Evolutionary conservation across 2,113 vertebrate genomes (phyloP).

Genomic region (Lutjanus erythropterus): DNA sequence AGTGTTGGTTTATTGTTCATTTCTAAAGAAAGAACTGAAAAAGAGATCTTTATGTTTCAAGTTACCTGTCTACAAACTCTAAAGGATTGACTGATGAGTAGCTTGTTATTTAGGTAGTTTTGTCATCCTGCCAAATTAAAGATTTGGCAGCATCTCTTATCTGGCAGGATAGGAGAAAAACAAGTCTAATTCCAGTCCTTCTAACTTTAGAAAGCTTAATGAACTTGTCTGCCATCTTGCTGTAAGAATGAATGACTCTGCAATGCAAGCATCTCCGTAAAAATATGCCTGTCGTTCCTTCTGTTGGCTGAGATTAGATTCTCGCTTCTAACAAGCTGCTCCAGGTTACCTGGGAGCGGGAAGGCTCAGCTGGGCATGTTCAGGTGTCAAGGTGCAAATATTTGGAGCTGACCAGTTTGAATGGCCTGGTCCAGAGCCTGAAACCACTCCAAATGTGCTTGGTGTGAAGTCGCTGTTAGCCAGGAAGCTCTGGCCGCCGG

Average conservation of each 20-base stretch:
- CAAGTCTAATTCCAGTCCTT: conserved; percentile 32
- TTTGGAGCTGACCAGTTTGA: background rate
- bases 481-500: conserved; percentile 2
- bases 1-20: too few relatives aligned
- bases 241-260: background rate
- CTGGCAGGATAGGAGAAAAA: conserved; percentile 19
- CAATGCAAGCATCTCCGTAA: background rate
- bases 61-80: background rate
- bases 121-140: conserved; percentile 28
- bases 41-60: background rate
- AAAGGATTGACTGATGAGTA: background rate
- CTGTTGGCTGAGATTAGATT: background rate
- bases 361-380: background rate
- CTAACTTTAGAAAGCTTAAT: conserved; percentile 53
- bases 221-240: conserved; percentile 1
- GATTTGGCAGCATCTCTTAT: conserved; percentile 24
- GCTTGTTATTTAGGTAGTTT: conserved; percentile 7
- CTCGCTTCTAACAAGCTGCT: background rate
- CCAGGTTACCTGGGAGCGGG: background rate
- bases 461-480: background rate
- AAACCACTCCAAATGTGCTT: conserved; percentile 11
- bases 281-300: background rate
- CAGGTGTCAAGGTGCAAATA: background rate
- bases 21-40: background rate
- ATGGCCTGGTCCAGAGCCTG: background rate